Conservation (phyloP, 1,140 invertebrate genomes). For the Bombus pyrosoma region DNA sequence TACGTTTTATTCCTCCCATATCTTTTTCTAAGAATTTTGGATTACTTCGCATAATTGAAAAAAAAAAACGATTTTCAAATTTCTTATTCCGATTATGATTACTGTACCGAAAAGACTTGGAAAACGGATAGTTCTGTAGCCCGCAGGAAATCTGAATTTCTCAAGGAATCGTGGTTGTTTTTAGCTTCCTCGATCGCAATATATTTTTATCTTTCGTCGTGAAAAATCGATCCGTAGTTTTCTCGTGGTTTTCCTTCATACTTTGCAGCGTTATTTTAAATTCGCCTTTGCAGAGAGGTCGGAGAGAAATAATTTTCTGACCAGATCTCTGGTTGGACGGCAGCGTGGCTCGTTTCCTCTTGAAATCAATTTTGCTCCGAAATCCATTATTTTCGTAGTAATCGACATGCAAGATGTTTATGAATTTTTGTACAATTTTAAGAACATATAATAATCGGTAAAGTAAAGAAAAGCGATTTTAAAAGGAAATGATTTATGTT, state of each 20-base stretch:
- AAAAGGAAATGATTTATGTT: no score
- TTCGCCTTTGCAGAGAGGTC: neutral
- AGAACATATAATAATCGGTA: neutral
- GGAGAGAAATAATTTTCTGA: neutral
- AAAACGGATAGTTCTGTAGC: neutral
- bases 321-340: neutral
- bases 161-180: neutral
- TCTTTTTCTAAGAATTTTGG: neutral
- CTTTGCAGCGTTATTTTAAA: slow-evolving; percentile 21
- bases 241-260: slow-evolving; percentile 3
- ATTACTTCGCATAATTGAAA: neutral
- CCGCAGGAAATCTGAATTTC: neutral
- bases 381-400: neutral
- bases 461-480: neutral
- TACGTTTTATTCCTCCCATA: no score
- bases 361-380: neutral
- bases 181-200: slow-evolving; percentile 11
- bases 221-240: slow-evolving; percentile 21
- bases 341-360: no score
- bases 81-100: neutral
- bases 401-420: neutral
- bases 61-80: neutral
- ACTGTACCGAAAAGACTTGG: neutral
- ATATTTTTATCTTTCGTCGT: slow-evolving; percentile 14
- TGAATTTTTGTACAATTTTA: neutral